A percentile compares a stretch with the other conserved stretches of the same genome.
phyloP scores from a whole-genome alignment of 2,113 vertebrate species.

The Oriolus oriolus region DNA sequence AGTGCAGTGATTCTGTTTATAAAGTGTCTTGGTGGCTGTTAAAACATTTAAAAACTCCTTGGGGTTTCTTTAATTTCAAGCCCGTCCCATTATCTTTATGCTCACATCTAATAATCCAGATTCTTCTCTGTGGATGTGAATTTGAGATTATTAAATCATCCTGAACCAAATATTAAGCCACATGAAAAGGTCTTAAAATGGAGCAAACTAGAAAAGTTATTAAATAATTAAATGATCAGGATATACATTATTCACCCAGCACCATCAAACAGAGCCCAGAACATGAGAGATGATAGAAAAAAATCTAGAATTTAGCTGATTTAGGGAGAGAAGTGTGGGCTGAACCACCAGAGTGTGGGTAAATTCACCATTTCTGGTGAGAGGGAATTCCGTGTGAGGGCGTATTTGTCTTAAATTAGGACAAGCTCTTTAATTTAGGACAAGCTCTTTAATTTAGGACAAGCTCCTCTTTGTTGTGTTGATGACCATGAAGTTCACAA shows the following conservation, averaged over 20 bases:
- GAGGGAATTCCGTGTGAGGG: neutral
- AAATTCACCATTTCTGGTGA: neutral
- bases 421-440: neutral
- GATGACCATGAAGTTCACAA: neutral
- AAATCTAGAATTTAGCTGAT: neutral
- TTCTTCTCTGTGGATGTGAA: neutral
- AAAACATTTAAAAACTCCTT: neutral
- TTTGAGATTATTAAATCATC: neutral
- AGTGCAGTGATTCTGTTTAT: neutral
- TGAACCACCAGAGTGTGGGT: neutral
- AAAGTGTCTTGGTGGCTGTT: neutral
- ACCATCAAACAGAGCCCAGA: neutral
- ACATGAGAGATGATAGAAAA: neutral
- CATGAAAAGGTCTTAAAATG: neutral
- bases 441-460: neutral
- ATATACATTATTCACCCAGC: neutral
- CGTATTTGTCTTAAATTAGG: neutral
- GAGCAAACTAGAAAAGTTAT: neutral
- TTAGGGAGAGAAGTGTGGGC: neutral
- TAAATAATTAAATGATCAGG: neutral
- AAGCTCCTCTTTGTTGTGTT: neutral
- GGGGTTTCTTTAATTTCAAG: neutral
- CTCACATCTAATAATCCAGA: neutral
- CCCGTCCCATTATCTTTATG: neutral
- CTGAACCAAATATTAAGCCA: neutral